Conservation (phyloP, 2,113 vertebrate genomes). For the Thamnaconus septentrionalis region DNA sequence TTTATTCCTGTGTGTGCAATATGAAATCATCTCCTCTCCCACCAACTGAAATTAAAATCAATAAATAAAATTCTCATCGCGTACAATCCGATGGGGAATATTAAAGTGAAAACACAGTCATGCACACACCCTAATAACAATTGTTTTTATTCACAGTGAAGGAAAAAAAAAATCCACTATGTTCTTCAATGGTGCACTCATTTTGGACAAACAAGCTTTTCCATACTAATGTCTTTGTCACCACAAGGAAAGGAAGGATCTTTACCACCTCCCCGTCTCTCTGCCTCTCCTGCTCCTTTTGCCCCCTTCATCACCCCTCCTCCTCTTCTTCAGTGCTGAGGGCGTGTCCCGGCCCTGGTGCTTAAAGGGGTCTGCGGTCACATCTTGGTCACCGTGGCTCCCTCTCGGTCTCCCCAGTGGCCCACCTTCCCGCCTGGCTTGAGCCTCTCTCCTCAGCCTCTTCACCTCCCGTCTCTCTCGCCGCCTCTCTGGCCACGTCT, state of each 20-base stretch:
- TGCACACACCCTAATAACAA: not conserved
- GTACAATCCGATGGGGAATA: no score
- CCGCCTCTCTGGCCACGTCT: constrained; percentile 60
- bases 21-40: no score
- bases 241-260: constrained; percentile 31
- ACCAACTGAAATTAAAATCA: no score
- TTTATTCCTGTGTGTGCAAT: no score
- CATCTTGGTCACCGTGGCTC: constrained; percentile 29
- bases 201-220: constrained; percentile 54
- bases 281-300: constrained; percentile 48
- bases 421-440: constrained; percentile 47
- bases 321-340: constrained; percentile 25
- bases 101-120: no score
- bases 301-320: constrained; percentile 15
- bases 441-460: constrained; percentile 60
- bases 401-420: not conserved
- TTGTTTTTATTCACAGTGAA: not conserved
- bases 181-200: constrained; percentile 50
- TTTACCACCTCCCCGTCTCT: constrained; percentile 52
- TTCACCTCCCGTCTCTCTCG: constrained; percentile 62
- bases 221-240: constrained; percentile 12
- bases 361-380: constrained; percentile 15
- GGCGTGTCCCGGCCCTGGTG: not conserved
- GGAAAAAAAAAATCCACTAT: constrained; percentile 10
- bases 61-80: no score